Conservation (phyloP, 2,888 invertebrate genomes). For the Hedya salicella region DNA sequence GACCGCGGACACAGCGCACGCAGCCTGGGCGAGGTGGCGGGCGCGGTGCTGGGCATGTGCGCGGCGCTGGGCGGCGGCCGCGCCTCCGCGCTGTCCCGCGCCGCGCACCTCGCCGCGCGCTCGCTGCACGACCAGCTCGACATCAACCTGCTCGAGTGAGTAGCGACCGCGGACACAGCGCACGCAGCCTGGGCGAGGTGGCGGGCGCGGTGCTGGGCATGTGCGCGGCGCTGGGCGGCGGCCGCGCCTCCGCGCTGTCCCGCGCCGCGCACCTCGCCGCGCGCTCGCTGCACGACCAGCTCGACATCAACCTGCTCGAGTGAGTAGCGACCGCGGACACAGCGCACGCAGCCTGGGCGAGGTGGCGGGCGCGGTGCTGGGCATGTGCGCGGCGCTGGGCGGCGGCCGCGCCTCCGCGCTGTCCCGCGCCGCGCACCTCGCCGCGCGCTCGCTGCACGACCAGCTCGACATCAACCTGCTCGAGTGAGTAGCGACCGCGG, state of each 20-base stretch:
- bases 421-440: neutral
- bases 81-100: conserved; percentile 87
- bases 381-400: conserved; percentile 78
- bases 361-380: conserved; percentile 89
- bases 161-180: conserved; percentile 46
- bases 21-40: conserved; percentile 92
- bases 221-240: conserved; percentile 75
- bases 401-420: conserved; percentile 74
- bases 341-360: conserved; percentile 87
- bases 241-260: conserved; percentile 82
- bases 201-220: conserved; percentile 86
- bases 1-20: conserved; percentile 53
- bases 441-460: conserved; percentile 62
- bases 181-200: conserved; percentile 91
- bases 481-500: conserved; percentile 81
- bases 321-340: conserved; percentile 54
- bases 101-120: conserved; percentile 71
- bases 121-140: conserved; percentile 66
- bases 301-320: conserved; percentile 88
- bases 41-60: conserved; percentile 84
- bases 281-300: conserved; percentile 64
- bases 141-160: conserved; percentile 88
- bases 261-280: conserved; percentile 85
- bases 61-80: conserved; percentile 75
- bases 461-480: conserved; percentile 86